Evolutionary conservation across 1,140 invertebrate genomes (phyloP), one percentile per base, ranked within the genome.

Genomic region (Drosophila burlai): DNA sequence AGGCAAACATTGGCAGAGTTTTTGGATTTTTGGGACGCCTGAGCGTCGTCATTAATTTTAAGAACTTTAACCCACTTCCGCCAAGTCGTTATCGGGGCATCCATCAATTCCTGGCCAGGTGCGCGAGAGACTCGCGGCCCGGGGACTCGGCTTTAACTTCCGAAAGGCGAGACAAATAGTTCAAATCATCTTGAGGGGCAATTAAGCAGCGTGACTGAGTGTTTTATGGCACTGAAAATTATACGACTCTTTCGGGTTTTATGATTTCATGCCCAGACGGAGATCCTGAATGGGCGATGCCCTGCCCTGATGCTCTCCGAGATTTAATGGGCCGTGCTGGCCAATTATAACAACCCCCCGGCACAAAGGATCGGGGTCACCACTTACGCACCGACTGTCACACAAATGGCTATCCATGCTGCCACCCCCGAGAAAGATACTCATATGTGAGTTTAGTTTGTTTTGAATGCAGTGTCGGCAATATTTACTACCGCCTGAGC

Each of bases 121-220:
- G 54, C 54, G 5, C 54, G 5, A 67, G 34, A 6, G 50, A 29
- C 67, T 45, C 43, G 2, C n/a, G 18, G 21, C 18, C 16, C 40
- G 8, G 7, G 4, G 4, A 26, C 69, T 71, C 43, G 24, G 38
- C 63, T 64, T 47, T 52, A 73, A 43, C 47, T 72, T 54, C 58
- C 34, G 52, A 68, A 65, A 18, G 15, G 38, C 40, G 38, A 65
- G 38, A 46, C 72, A 81, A 90, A 84, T 90, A 63, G 75, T 82
- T 85, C 58, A 64, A 80, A 80, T 85, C 78, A 76, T 85, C 67
- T 66, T 85, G 68, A 90, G 79, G 79, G 82, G 78, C 81, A 89
- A 89, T 89, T 89, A 89, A 61, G 69, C 62, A 72, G 63, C 77
- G 71, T 90, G 84, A 89, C 81, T 69, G 62, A 69, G 64, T 58